Evolutionary conservation across 2,113 vertebrate genomes (phyloP).

Genomic region (rabbit (Oryctolagus cuniculus)): mOryCun1.1 NC_091441.1:15790501-15791000

Average conservation of each 20-base stretch:
- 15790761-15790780: not conserved
- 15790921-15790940: not conserved
- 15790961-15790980: not conserved
- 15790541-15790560: not conserved
- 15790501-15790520: no score
- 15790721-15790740: not conserved
- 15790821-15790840: not conserved
- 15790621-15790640: not conserved
- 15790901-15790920: not conserved
- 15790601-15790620: not conserved
- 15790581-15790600: not conserved
- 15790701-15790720: not conserved
- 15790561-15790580: slow-evolving; percentile 40
- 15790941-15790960: not conserved
- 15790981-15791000: not conserved
- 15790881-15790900: not conserved
- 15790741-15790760: not conserved
- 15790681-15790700: not conserved
- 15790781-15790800: not conserved
- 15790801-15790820: not conserved
- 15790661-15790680: not conserved
- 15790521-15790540: not conserved
- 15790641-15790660: not conserved
- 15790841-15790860: not conserved
- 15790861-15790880: not conserved